Evolutionary conservation across 2,113 vertebrate genomes (phyloP).

Genomic region (Hydrochoerus hydrochaeris): DNA sequence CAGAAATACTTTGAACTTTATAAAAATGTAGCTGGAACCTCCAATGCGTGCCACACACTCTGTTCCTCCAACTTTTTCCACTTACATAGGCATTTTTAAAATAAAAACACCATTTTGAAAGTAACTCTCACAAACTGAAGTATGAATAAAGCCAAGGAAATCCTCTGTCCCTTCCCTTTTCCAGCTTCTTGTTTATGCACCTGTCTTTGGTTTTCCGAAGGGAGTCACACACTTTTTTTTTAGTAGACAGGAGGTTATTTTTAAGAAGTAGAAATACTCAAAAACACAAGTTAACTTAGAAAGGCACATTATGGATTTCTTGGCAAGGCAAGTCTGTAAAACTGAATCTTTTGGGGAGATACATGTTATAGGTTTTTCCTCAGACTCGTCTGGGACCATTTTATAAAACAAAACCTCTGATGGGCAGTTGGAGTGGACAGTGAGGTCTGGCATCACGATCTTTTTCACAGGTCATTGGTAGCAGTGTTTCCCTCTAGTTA

Average conservation of each 20-base stretch:
- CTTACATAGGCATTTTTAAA: neutral
- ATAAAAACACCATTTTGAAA: neutral
- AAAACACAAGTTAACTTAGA: conserved; percentile 32
- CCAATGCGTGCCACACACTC: neutral
- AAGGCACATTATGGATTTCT: conserved; percentile 32
- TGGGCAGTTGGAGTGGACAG: conserved; percentile 32
- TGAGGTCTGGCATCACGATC: neutral
- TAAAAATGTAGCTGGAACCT: neutral
- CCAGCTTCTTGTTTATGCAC: neutral
- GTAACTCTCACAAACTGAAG: neutral
- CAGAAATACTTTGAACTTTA: neutral
- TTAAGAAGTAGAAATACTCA: neutral
- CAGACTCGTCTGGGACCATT: conserved; percentile 40
- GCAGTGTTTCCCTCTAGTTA: neutral
- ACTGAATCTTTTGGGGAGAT: conserved; percentile 3
- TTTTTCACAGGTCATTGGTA: conserved; percentile 63
- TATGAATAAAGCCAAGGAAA: neutral
- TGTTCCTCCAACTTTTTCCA: neutral
- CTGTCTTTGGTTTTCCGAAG: neutral
- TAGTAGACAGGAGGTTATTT: too few relatives aligned
- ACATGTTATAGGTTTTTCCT: conserved; percentile 44
- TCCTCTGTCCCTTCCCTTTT: neutral
- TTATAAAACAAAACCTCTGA: neutral
- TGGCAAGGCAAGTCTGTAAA: neutral
- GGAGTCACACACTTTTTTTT: neutral